Evolutionary conservation across 2,888 invertebrate species (phyloP).

Genomic region (Microctonus brassicae): DNA sequence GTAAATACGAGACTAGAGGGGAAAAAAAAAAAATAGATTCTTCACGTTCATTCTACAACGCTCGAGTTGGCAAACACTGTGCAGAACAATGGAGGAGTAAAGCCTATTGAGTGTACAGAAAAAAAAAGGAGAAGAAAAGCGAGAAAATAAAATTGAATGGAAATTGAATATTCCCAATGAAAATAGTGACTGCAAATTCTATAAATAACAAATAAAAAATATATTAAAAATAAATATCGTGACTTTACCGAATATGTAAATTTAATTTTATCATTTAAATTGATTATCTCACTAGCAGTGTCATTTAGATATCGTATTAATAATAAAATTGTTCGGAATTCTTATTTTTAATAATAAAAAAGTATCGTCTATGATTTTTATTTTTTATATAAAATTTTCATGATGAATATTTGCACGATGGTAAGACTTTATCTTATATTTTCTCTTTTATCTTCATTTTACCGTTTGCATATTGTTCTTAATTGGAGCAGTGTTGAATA

Average conservation of each 20-base stretch:
- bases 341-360: no score
- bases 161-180: not conserved
- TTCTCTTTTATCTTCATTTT: not conserved
- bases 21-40: not conserved
- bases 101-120: not conserved
- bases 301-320: not conserved
- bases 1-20: conserved; percentile 2
- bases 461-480: conserved; percentile 26
- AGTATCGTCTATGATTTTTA: no score
- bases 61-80: conserved; percentile 29
- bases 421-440: not conserved
- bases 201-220: not conserved
- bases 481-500: conserved; percentile 57
- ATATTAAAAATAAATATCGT: not conserved
- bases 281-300: not conserved
- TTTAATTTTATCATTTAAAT: not conserved
- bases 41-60: conserved; percentile 7
- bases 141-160: conserved; percentile 14
- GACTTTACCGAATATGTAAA: not conserved
- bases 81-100: conserved; percentile 24
- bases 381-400: not conserved
- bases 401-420: not conserved
- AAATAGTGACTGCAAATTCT: conserved; percentile 5
- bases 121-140: not conserved
- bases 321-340: not conserved